Evolutionary conservation across 2,797 vertebrate genomes (phyloP).

Genomic region (Yasuhikotakia modesta): DNA sequence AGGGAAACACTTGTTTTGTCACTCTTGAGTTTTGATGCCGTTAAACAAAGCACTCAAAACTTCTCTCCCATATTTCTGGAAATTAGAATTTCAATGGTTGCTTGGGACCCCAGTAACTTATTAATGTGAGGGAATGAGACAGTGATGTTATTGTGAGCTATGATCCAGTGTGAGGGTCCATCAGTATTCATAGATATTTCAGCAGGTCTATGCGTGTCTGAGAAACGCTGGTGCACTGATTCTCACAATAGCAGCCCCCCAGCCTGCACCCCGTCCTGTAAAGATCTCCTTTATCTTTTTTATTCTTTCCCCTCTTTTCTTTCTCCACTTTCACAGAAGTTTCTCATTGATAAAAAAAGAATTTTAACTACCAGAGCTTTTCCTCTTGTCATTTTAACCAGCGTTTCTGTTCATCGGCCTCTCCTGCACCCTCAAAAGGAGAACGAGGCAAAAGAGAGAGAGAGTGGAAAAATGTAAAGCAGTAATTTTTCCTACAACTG

Average conservation of each 20-base stretch:
- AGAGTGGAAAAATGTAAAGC: constrained; percentile 79
- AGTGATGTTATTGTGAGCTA: constrained; percentile 63
- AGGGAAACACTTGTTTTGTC: neutral
- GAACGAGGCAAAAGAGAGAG: constrained; percentile 66
- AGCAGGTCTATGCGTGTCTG: constrained; percentile 75
- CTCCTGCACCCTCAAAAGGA: constrained; percentile 55
- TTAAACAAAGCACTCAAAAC: constrained; percentile 12
- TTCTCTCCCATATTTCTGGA: neutral
- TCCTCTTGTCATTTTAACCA: constrained; percentile 57
- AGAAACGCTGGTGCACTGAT: constrained; percentile 84
- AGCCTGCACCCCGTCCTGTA: constrained; percentile 70
- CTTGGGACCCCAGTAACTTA: constrained; percentile 55
- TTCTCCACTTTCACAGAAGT: constrained; percentile 78
- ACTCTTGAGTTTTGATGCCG: neutral
- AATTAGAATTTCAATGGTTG: constrained; percentile 27
- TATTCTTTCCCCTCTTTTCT: constrained; percentile 75
- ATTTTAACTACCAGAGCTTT: constrained; percentile 80
- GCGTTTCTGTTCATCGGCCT: neutral
- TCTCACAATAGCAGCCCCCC: constrained; percentile 73
- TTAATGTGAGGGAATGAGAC: constrained; percentile 65
- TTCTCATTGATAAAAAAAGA: constrained; percentile 80
- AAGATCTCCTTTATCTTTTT: constrained; percentile 78
- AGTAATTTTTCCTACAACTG: constrained; percentile 88
- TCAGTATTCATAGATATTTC: constrained; percentile 81
- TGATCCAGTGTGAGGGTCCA: constrained; percentile 67